A percentile compares a stretch with the other conserved stretches of the same genome.
phyloP scores from a whole-genome alignment of 2,113 vertebrate genomes.

The Ptilorrhoa leucosticta region DNA sequence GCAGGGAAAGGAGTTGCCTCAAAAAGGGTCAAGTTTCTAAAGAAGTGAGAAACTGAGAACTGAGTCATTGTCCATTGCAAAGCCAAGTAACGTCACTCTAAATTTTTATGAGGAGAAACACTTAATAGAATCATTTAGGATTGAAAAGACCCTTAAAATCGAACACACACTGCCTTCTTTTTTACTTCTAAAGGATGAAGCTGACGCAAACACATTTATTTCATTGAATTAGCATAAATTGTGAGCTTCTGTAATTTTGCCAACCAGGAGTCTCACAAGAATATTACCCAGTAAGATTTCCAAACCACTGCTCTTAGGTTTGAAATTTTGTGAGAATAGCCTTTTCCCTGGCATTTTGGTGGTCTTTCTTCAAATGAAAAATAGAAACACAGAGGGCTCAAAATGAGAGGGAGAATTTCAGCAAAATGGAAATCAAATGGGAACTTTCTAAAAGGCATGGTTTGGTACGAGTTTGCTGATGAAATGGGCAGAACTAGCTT shows the following conservation, averaged over 20 bases:
- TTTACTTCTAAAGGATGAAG: not conserved
- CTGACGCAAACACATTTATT: not conserved
- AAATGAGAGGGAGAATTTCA: not conserved
- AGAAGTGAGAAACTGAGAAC: not conserved
- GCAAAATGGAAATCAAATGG: not conserved
- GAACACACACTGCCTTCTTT: not conserved
- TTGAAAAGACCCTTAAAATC: not conserved
- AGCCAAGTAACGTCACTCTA: not conserved
- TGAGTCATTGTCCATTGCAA: not conserved
- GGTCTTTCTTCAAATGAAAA: not conserved
- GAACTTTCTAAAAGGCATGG: not conserved
- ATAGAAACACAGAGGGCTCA: not conserved
- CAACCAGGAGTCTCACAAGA: not conserved
- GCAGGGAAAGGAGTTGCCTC: not conserved
- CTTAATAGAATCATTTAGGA: not conserved
- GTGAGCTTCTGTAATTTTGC: not conserved
- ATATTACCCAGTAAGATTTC: not conserved
- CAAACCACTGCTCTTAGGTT: not conserved
- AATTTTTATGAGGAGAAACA: not conserved
- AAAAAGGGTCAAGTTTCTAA: not conserved
- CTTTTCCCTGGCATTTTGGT: not conserved
- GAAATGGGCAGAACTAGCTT: not conserved
- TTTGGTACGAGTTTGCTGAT: not conserved
- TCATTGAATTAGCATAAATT: not conserved
- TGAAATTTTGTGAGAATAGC: not conserved